These are phyloP conservation scores for Athetis lepigone DNA, from an alignment of 2,888 invertebrate genomes.

Conservation along the genomic window DNA sequence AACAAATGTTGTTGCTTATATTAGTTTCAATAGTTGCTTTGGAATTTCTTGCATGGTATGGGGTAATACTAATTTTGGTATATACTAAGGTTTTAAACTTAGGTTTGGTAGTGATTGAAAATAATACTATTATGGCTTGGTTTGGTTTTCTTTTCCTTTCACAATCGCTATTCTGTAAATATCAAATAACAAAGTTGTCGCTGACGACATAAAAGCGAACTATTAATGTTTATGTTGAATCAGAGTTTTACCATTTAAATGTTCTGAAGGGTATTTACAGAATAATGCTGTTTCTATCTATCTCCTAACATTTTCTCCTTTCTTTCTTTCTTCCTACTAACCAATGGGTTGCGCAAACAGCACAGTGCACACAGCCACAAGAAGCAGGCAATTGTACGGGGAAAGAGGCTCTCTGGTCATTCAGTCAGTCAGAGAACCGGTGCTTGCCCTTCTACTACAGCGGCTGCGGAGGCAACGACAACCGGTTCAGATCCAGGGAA, in stretches of 20 bases:
- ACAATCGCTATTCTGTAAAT: slow-evolving; percentile 1
- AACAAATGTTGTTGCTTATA: neutral
- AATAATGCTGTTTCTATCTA: slow-evolving; percentile 15
- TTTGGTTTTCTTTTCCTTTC: neutral
- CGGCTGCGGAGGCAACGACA: slow-evolving; percentile 97
- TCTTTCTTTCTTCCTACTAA: slow-evolving; percentile 73
- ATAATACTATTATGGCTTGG: neutral
- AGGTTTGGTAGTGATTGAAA: too few relatives aligned
- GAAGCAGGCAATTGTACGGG: slow-evolving; percentile 94
- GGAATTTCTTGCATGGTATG: slow-evolving; percentile 26
- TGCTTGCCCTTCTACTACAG: slow-evolving; percentile 98
- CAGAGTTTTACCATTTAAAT: neutral
- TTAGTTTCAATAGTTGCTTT: neutral
- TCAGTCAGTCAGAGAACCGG: slow-evolving; percentile 94
- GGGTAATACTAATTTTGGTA: neutral
- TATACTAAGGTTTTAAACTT: neutral
- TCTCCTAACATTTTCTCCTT: slow-evolving; percentile 27
- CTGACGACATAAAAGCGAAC: neutral
- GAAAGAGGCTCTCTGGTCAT: slow-evolving; percentile 95
- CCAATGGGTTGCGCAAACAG: slow-evolving; percentile 87
- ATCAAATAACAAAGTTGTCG: neutral
- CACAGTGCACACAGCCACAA: slow-evolving; percentile 94
- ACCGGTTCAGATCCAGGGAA: slow-evolving; percentile 94
- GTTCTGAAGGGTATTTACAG: slow-evolving; percentile 7
- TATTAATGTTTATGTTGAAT: neutral